Evolutionary conservation across 2,113 vertebrate species (phyloP).

Genomic region (Emberiza fucata): DNA sequence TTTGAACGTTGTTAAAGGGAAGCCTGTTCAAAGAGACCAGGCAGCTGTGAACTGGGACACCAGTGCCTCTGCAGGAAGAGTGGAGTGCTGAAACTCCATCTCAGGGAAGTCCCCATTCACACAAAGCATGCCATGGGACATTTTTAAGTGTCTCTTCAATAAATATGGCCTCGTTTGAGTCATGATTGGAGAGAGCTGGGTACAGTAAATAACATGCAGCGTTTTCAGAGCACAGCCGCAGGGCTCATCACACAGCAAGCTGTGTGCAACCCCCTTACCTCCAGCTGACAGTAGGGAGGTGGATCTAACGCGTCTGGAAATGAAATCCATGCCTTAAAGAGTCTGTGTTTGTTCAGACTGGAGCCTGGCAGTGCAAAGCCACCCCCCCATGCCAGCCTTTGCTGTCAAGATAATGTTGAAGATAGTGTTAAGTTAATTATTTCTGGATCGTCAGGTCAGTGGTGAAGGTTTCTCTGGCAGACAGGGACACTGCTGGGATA

Average conservation of each 20-base stretch:
- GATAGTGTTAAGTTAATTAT: not conserved
- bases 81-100: not conserved
- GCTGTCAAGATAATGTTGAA: not conserved
- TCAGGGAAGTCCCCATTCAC: not conserved
- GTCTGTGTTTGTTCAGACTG: not conserved
- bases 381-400: not conserved
- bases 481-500: not conserved
- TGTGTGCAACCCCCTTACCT: not conserved
- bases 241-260: not conserved
- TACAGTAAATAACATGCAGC: not conserved
- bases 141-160: not conserved
- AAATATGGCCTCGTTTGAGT: not conserved
- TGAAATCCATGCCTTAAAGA: not conserved
- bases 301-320: not conserved
- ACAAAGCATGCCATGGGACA: not conserved
- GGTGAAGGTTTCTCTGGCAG: not conserved
- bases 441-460: not conserved
- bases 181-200: not conserved
- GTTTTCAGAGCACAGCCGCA: not conserved
- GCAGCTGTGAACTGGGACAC: not conserved
- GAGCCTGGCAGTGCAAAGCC: not conserved
- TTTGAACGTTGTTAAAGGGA: not conserved
- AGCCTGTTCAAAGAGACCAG: not conserved
- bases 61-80: not conserved
- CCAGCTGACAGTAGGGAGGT: not conserved